These are phyloP conservation scores for Lepilemur ruficaudatus DNA, from an alignment of 2,797 vertebrate genomes.

Conservation along the genomic window DNA sequence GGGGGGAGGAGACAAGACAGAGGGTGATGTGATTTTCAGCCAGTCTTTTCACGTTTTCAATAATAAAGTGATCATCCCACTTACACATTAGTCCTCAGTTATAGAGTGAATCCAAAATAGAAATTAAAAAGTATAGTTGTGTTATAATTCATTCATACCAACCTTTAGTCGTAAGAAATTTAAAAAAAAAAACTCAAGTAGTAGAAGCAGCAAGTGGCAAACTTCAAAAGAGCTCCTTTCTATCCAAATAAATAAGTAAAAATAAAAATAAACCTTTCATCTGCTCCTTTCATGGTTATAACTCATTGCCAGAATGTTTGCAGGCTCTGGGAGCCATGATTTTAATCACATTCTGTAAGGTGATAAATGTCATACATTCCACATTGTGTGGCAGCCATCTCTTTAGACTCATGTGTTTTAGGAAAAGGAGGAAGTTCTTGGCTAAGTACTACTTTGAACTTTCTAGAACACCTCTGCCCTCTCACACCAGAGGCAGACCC, in stretches of 20 bases:
- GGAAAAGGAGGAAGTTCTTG: constrained; percentile 39
- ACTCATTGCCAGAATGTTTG: constrained; percentile 26
- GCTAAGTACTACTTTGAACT: constrained; percentile 45
- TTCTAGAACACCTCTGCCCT: constrained; percentile 15
- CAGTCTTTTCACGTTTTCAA: constrained; percentile 45
- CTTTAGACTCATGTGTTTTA: constrained; percentile 50
- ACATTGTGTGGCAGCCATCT: constrained; percentile 50
- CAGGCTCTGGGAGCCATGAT: constrained; percentile 22
- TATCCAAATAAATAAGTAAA: not conserved
- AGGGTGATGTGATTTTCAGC: constrained; percentile 39
- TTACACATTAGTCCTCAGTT: constrained; percentile 5
- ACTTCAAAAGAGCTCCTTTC: constrained; percentile 40
- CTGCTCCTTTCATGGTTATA: constrained; percentile 21
- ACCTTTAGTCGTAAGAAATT: not conserved
- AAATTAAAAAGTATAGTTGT: constrained; percentile 26
- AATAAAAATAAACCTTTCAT: not conserved
- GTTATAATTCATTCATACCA: not conserved
- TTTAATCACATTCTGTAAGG: constrained; percentile 44
- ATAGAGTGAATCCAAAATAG: constrained; percentile 40
- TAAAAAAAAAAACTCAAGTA: not conserved
- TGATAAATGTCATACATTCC: constrained; percentile 56
- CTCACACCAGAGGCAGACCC: not conserved
- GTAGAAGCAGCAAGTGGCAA: constrained; percentile 39
- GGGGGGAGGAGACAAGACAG: not conserved
- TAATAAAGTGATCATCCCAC: constrained; percentile 14